These are phyloP conservation scores for Mormyrus hasselquistii DNA, from an alignment of 2,797 vertebrate species.

Conservation along the genomic window DNA sequence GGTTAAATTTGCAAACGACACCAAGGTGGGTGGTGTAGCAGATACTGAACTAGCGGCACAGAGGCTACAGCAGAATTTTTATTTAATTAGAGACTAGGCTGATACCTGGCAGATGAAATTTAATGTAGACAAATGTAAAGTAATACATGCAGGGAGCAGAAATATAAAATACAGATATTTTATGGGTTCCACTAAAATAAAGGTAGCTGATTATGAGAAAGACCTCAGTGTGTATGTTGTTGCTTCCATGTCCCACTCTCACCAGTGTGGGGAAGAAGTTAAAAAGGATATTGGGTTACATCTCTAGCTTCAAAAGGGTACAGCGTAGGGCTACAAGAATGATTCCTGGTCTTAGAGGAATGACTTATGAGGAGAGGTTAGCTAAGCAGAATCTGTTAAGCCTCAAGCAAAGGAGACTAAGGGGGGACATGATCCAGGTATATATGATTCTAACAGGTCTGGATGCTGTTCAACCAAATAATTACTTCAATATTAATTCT, in stretches of 20 bases:
- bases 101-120: too few relatives aligned
- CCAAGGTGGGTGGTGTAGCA: too few relatives aligned
- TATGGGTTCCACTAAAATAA: neutral
- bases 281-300: neutral
- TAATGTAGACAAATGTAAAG: too few relatives aligned
- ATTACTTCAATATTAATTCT: neutral
- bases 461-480: neutral
- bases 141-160: neutral
- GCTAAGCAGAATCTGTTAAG: neutral
- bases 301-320: neutral
- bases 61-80: too few relatives aligned
- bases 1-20: too few relatives aligned
- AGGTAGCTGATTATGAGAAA: neutral
- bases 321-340: neutral
- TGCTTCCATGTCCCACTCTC: neutral
- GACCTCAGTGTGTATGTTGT: neutral
- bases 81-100: too few relatives aligned
- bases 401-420: neutral
- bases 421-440: neutral
- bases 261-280: neutral
- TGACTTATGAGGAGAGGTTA: neutral
- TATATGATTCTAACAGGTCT: neutral
- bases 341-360: neutral
- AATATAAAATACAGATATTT: neutral
- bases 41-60: too few relatives aligned